Evolutionary conservation across 2,888 invertebrate species (phyloP).

Genomic region (Cantharis rustica): DNA sequence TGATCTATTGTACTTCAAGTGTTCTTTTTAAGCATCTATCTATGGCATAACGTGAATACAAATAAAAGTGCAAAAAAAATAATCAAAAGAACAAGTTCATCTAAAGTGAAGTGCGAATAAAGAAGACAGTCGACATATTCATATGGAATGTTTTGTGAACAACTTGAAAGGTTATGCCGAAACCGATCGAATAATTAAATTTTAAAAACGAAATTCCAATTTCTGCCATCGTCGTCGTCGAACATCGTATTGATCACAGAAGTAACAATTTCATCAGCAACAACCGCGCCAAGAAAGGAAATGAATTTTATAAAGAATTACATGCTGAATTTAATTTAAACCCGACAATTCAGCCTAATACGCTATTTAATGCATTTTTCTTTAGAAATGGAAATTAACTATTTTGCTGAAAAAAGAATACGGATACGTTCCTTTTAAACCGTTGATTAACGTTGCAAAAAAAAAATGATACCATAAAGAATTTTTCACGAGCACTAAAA

Average conservation of each 20-base stretch:
- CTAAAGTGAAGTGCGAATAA: background rate
- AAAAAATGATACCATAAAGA: background rate
- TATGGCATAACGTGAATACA: conserved; percentile 19
- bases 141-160: background rate
- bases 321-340: background rate
- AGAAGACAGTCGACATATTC: background rate
- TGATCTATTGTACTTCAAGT: conserved; percentile 22
- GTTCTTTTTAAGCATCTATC: conserved; percentile 21
- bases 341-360: conserved; percentile 1
- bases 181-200: background rate
- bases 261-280: conserved; percentile 3
- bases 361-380: background rate
- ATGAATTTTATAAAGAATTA: background rate
- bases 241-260: background rate
- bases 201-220: background rate
- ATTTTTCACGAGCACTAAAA: background rate
- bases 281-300: background rate
- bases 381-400: background rate
- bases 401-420: background rate
- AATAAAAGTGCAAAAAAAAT: conserved; percentile 19
- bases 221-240: background rate
- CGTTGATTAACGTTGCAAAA: background rate
- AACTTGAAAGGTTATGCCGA: background rate
- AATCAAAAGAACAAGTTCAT: background rate
- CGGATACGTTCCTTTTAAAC: background rate